Evolutionary conservation across 2,888 invertebrate species (phyloP), one percentile per base, ranked within the genome.

Genomic region (Norana najaformis): DNA sequence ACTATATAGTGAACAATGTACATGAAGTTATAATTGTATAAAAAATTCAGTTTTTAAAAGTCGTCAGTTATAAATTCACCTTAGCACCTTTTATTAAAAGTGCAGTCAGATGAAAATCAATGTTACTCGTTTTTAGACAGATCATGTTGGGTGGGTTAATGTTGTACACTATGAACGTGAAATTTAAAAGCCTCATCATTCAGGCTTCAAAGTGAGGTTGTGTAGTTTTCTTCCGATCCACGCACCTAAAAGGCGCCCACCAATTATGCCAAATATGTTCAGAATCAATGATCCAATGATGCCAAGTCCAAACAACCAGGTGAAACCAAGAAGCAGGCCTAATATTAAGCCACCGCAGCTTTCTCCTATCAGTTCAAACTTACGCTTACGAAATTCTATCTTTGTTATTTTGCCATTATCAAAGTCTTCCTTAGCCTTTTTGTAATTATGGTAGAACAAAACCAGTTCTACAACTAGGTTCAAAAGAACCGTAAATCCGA

Each of bases 171-270:
- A 23, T 47, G 47, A 47, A 47, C 20, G 23, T 8, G 20, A 47
- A 23, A 47, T 47, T 47, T 20, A 47, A 47, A 47, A 23, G 23
- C 69, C 30, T 69, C 30, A 85, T 85, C 85, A 85, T 35, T 83
- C 4, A 20, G 83, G 0, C 35, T 30, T 69, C n/a, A 37, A 36
- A 35, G 4, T 85, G 36, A 85, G 85, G 18, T 85, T 85, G 85
- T 85, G 85, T 23, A 85, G 36, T 85, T 85, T 85, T 37, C 85
- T 85, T 85, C 85, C 85, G 16, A 85, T 35, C 85, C 85, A 85
- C 16, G 85, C 35, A 13, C 85, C 85, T 35, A 30, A 23, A 18
- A 85, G 37, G 35, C 85, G 85, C 20, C 85, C 85, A 37, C 4
- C 85, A 37, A 30, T 30, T 34, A 85, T 3, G 35, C 85, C 85